Conservation (phyloP, 2,888 invertebrate genomes). For the Calameuta pallipes region DNA sequence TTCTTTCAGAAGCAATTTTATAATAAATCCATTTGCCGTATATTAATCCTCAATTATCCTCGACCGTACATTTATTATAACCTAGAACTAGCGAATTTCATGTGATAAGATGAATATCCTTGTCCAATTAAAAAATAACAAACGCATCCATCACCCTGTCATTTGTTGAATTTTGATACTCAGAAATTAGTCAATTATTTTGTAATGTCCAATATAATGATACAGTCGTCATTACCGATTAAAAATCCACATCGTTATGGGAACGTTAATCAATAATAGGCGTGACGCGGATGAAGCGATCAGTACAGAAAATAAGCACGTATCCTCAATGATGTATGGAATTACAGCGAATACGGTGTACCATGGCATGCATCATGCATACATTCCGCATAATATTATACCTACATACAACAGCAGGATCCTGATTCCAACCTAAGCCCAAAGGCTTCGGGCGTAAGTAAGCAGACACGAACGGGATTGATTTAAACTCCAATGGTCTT, state of each 20-base stretch:
- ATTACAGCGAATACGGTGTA: background rate
- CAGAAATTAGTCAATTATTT: background rate
- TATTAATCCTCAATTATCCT: background rate
- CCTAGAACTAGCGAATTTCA: background rate
- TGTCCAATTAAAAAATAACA: background rate
- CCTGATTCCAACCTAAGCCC: background rate
- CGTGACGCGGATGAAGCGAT: conserved; percentile 24
- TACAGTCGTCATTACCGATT: background rate
- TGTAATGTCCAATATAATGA: background rate
- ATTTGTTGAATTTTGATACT: background rate
- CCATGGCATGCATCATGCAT: background rate
- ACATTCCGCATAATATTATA: background rate
- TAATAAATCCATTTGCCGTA: conserved; percentile 44
- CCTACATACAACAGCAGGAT: background rate
- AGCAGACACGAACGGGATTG: background rate
- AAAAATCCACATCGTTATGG: background rate
- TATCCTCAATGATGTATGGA: background rate
- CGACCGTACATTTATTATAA: background rate
- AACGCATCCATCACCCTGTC: background rate
- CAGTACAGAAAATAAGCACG: conserved; percentile 7
- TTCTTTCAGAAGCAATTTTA: conserved; percentile 49
- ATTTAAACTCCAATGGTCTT: background rate
- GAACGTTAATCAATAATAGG: conserved; percentile 2
- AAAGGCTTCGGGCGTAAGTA: background rate
- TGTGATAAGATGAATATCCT: background rate